Evolutionary conservation across 2,888 invertebrate species (phyloP).

Genomic region (Camponotus fellah): DNA sequence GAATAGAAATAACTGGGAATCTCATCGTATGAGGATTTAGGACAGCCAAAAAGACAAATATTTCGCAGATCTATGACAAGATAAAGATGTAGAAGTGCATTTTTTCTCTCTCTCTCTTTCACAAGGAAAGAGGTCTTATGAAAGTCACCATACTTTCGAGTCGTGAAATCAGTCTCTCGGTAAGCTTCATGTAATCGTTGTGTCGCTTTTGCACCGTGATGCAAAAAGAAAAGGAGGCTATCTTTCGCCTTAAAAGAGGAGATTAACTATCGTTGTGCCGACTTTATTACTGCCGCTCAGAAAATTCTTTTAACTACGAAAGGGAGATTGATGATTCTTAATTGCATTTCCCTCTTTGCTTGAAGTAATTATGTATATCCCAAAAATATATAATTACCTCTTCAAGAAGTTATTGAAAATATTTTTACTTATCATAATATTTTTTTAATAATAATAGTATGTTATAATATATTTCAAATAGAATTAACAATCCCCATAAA

Average conservation of each 20-base stretch:
- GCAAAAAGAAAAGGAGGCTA: background rate
- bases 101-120: background rate
- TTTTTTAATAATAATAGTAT: background rate
- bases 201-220: background rate
- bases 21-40: constrained; percentile 59
- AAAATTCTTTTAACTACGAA: constrained; percentile 8
- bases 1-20: constrained; percentile 3
- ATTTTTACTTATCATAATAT: background rate
- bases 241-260: constrained; percentile 9
- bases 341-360: background rate
- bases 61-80: constrained; percentile 57
- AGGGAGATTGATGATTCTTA: constrained; percentile 34
- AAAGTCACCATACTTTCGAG: background rate
- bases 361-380: constrained; percentile 9
- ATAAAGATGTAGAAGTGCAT: constrained; percentile 47
- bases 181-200: constrained; percentile 28
- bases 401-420: constrained; percentile 16
- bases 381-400: background rate
- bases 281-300: constrained; percentile 31
- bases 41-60: constrained; percentile 64
- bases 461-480: background rate
- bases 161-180: constrained; percentile 28
- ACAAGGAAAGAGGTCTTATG: background rate
- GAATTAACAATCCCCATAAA: background rate
- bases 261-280: constrained; percentile 30